These are phyloP conservation scores for Athalia circularis DNA, from an alignment of 2,888 invertebrate genomes.

Conservation along the genomic window DNA sequence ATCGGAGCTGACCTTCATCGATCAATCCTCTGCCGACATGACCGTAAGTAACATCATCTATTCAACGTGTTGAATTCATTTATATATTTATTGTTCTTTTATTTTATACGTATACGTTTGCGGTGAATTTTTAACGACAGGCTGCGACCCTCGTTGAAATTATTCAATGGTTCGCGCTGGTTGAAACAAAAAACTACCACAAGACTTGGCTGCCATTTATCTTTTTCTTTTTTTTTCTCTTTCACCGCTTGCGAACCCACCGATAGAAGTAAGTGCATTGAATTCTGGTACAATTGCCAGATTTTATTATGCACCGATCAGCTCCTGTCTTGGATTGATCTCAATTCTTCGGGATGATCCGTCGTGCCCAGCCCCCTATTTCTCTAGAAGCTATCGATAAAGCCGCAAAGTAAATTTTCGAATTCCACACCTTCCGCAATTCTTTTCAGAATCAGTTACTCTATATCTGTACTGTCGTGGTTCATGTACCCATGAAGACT, in stretches of 20 bases:
- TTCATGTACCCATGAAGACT: no score
- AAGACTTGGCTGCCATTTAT: no score
- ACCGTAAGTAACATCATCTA: conserved; percentile 81
- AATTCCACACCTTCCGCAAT: background rate
- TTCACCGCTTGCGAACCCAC: no score
- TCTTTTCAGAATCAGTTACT: background rate
- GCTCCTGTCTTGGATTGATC: background rate
- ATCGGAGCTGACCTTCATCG: conserved; percentile 92
- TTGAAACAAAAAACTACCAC: no score
- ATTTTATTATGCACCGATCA: background rate
- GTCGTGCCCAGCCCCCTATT: background rate
- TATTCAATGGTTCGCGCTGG: no score
- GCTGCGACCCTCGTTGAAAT: no score
- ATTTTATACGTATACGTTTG: background rate
- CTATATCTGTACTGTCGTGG: no score
- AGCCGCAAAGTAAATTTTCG: background rate
- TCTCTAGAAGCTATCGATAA: background rate
- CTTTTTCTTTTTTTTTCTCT: no score
- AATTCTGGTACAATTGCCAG: background rate
- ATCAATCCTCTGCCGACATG: conserved; percentile 93
- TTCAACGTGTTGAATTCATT: background rate
- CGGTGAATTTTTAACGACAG: no score
- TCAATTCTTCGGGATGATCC: background rate
- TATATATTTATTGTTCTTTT: background rate
- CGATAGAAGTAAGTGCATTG: no score